Base-by-base conservation (phyloP, 2,888 invertebrate species). In the Lissocephala sabroskyi region DNA sequence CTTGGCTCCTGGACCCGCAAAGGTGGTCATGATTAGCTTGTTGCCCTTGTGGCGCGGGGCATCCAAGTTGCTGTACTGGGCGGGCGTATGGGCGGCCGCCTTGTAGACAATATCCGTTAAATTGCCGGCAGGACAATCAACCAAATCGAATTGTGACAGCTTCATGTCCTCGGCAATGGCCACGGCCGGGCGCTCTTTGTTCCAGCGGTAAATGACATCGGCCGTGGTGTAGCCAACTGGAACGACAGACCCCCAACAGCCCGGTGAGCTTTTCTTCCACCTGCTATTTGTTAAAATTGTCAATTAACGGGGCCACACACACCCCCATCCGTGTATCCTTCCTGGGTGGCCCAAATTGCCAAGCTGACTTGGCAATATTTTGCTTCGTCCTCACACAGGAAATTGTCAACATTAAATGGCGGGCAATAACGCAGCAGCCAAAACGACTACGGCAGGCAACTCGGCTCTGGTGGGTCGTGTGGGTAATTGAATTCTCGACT, bases 91-190 rank as follows among this genome's bases (percentile, higher is more conserved):
- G 16, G 81, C 68, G 23, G 83, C 78, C 56, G 82, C 80, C 66
- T 83, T 84, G 57, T 83, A 80, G 64, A 83, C 70, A 81, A 85
- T 80, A 71, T 84, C 86, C 39, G 91, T 90, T 68, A 89, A 86
- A 84, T 91, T 91, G 50, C 89, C 90, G 23, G 90, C 89, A 26
- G 91, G 91, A 65, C 90, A 90, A 56, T 89, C 90, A 50, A 93
- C 90, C 62, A 94, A 87, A 86, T 93, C 92, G 85, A 94, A 94
- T 85, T 94, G 94, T 36, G 93, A 92, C 77, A 94, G 86, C 84
- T 92, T 92, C 90, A 94, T 92, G 82, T 92, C 93, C 73, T 91
- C 89, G 2, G 92, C 91, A 62, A 92, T 91, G 48, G 90, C 92
- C 49, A 94, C 91, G 41, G 84, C 82, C 62, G 91, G 90, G 32